Conservation (phyloP, 2,888 invertebrate genomes). For the Diaprepes abbreviatus region DNA sequence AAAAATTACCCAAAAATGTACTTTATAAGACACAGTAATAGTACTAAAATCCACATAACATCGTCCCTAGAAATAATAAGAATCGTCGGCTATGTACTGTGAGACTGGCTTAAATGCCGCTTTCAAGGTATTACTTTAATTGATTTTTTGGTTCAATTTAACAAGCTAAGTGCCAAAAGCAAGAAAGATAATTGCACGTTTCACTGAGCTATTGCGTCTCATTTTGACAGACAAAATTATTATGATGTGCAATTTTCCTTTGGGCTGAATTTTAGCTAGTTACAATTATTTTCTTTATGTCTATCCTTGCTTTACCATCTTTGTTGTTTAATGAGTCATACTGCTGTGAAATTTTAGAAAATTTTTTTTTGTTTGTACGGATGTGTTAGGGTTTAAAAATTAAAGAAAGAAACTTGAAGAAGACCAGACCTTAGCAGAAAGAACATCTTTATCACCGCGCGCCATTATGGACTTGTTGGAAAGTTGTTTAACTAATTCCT, state of each 20-base stretch:
- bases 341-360: too few relatives aligned
- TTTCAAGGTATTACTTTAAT: constrained; percentile 10
- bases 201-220: constrained; percentile 16
- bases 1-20: too few relatives aligned
- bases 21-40: background rate
- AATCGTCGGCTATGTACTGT: background rate
- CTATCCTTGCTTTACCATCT: background rate
- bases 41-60: background rate
- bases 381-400: too few relatives aligned
- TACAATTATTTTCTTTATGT: background rate
- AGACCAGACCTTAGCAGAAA: too few relatives aligned
- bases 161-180: constrained; percentile 16
- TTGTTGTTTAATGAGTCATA: too few relatives aligned
- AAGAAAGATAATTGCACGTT: constrained; percentile 8
- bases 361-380: too few relatives aligned
- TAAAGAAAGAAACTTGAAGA: too few relatives aligned
- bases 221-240: constrained; percentile 14
- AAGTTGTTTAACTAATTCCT: too few relatives aligned
- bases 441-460: too few relatives aligned
- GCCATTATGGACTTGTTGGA: too few relatives aligned
- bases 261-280: background rate
- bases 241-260: constrained; percentile 7
- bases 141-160: constrained; percentile 15
- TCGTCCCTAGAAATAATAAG: background rate
- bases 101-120: background rate